Conservation (phyloP, 2,888 invertebrate genomes). For the Xestia sexstrigata region DNA sequence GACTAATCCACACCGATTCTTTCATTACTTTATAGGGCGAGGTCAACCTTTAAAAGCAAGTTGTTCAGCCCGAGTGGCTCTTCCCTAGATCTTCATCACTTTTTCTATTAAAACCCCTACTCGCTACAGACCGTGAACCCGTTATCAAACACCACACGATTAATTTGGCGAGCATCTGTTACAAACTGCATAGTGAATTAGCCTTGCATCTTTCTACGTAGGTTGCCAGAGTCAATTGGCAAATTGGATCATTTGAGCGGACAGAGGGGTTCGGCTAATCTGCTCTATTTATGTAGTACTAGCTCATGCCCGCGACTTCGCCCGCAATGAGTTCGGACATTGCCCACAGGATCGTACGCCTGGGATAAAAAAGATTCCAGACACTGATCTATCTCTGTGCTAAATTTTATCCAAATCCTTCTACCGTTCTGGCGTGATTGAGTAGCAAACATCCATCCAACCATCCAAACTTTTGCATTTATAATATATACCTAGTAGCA, state of each 20-base stretch:
- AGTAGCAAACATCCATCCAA: neutral
- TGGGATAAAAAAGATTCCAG: too few relatives aligned
- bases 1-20: neutral
- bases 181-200: constrained; percentile 48
- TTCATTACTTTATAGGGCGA: neutral
- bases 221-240: constrained; percentile 54
- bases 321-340: too few relatives aligned
- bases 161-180: constrained; percentile 25
- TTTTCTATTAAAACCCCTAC: neutral
- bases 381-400: too few relatives aligned
- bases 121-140: neutral
- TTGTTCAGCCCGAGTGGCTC: neutral
- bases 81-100: neutral
- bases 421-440: neutral
- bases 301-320: too few relatives aligned
- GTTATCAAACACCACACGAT: neutral
- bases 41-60: neutral
- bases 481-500: neutral
- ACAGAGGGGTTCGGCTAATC: constrained; percentile 49
- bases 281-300: constrained; percentile 25
- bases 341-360: too few relatives aligned
- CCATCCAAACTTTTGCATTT: neutral
- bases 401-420: neutral
- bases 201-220: constrained; percentile 51
- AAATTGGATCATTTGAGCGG: constrained; percentile 55